A percentile compares a stretch with the other conserved stretches of the same genome.
phyloP scores from a whole-genome alignment of 2,888 invertebrate genomes.

The Busseola fusca region DNA sequence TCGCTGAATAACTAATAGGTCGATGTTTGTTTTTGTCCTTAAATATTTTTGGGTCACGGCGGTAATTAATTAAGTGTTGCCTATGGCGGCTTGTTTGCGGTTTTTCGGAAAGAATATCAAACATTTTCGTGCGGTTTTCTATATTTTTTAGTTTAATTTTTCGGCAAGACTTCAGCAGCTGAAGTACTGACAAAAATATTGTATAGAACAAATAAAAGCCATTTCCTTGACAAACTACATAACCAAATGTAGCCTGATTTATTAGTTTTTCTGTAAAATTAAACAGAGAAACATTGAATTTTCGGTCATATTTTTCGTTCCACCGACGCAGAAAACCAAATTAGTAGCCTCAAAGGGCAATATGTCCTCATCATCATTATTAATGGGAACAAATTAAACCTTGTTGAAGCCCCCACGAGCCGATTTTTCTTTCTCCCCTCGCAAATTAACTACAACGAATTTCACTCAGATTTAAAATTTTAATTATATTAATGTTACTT shows the following conservation, averaged over 20 bases:
- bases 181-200: neutral
- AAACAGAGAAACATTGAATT: conserved; percentile 21
- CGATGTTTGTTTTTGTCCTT: conserved; percentile 60
- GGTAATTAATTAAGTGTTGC: conserved; percentile 52
- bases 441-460: conserved; percentile 85
- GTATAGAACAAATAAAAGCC: neutral
- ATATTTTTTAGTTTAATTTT: neutral
- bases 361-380: conserved; percentile 82
- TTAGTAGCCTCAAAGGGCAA: conserved; percentile 67
- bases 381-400: conserved; percentile 85
- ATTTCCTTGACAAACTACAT: neutral
- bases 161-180: neutral
- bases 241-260: neutral
- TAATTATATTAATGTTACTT: conserved; percentile 60
- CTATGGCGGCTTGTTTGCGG: conserved; percentile 14
- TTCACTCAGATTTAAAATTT: conserved; percentile 79
- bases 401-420: conserved; percentile 76
- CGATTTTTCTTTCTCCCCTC: conserved; percentile 82
- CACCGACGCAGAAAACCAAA: conserved; percentile 58
- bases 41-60: conserved; percentile 58
- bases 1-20: conserved; percentile 72
- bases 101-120: conserved; percentile 12
- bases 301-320: conserved; percentile 19
- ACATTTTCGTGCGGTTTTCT: neutral
- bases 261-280: conserved; percentile 18